Evolutionary conservation across 2,888 invertebrate genomes (phyloP).

Genomic region (Aspidiotus destructor): DNA sequence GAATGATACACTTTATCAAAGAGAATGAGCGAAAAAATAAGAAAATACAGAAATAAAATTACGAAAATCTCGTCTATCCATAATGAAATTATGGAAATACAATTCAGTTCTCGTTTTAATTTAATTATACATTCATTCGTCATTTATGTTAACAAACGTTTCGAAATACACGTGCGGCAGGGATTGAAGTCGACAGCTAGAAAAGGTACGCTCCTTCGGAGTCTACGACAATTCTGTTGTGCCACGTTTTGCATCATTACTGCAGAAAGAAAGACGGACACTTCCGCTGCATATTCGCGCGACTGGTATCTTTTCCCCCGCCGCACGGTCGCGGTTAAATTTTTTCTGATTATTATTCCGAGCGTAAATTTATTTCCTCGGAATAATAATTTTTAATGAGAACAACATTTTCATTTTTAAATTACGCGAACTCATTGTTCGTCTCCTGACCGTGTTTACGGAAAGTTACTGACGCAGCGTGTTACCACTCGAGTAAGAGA

Average conservation of each 20-base stretch:
- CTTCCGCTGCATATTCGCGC: background rate
- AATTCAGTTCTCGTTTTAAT: conserved; percentile 10
- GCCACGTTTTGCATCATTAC: too few species aligned
- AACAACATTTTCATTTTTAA: conserved; percentile 14
- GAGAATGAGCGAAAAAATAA: too few species aligned
- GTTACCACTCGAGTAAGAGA: too few species aligned
- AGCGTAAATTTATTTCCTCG: conserved; percentile 3
- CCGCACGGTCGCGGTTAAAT: background rate
- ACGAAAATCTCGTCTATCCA: too few species aligned
- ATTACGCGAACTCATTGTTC: conserved; percentile 4
- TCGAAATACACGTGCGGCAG: background rate
- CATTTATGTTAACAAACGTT: conserved; percentile 21
- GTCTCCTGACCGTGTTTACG: background rate
- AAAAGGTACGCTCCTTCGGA: background rate
- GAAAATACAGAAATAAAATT: too few species aligned
- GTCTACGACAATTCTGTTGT: too few species aligned
- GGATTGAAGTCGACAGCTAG: background rate
- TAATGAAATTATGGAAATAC: conserved; percentile 11
- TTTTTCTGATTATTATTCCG: conserved; percentile 12
- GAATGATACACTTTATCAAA: too few species aligned
- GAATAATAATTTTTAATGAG: conserved; percentile 16
- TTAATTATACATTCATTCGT: conserved; percentile 25
- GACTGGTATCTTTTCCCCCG: background rate
- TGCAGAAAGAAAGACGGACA: background rate
- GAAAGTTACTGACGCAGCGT: too few species aligned